These are phyloP conservation scores for Pseudomyrmex dendroicus DNA, from an alignment of 1,140 invertebrate genomes.

Conservation along the genomic window DNA sequence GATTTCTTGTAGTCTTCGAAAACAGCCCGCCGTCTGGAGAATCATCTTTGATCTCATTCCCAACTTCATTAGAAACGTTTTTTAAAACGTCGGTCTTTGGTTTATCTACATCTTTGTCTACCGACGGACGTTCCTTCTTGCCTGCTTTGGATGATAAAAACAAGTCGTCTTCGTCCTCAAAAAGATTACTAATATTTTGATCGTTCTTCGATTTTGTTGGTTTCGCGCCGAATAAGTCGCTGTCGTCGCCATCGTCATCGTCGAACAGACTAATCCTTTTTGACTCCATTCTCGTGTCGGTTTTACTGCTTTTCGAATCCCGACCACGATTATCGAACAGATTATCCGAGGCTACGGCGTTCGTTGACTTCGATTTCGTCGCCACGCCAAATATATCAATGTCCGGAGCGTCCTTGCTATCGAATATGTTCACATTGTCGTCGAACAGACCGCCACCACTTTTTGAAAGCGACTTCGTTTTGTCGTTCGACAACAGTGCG, in stretches of 20 bases:
- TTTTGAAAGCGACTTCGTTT: slow-evolving; percentile 51
- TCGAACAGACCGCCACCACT: slow-evolving; percentile 72
- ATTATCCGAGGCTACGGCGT: background rate
- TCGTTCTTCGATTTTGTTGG: slow-evolving; percentile 25
- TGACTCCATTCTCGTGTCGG: background rate
- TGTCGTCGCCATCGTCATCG: slow-evolving; percentile 55
- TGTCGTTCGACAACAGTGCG: slow-evolving; percentile 47
- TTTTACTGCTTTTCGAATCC: background rate
- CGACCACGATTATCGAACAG: slow-evolving; percentile 36
- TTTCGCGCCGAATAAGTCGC: slow-evolving; percentile 65
- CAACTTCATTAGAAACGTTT: slow-evolving; percentile 3
- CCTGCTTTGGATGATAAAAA: slow-evolving; percentile 40
- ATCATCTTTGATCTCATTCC: slow-evolving; percentile 49
- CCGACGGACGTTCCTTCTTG: background rate
- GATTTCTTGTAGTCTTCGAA: slow-evolving; percentile 34
- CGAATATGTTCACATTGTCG: slow-evolving; percentile 75
- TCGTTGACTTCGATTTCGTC: slow-evolving; percentile 29
- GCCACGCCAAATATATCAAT: slow-evolving; percentile 76
- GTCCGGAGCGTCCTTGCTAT: slow-evolving; percentile 72
- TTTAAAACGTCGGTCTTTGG: slow-evolving; percentile 54
- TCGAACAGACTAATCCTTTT: slow-evolving; percentile 67
- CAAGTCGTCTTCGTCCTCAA: slow-evolving; percentile 61
- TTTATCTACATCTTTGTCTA: slow-evolving; percentile 8
- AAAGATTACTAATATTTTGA: slow-evolving; percentile 20
- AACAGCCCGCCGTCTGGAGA: slow-evolving; percentile 39